Evolutionary conservation across 35 echinoderm and acorn worm species (phyloP), one percentile per base, ranked within the genome.

Genomic region (Ptychodera flava): DNA sequence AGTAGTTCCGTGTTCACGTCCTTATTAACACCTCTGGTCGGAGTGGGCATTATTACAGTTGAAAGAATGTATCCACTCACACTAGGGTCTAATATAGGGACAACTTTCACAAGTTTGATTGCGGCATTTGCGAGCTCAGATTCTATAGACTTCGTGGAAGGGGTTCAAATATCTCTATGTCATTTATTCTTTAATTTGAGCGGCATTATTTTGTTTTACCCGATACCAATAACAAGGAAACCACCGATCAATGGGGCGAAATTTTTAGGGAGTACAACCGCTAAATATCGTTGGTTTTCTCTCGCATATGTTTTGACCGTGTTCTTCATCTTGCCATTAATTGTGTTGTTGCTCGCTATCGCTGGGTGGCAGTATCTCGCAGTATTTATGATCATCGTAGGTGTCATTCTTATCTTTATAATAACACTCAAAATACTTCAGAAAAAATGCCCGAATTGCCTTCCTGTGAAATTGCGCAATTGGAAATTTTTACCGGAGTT

Each of bases 21-120:
- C n/a, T n/a, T n/a, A n/a, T n/a, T n/a, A n/a, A n/a, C n/a, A n/a
- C n/a, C n/a, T n/a, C n/a, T n/a, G n/a, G n/a, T n/a, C n/a, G n/a
- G n/a, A n/a, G 78, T 97, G 77, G 95, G 95, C 28, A 87, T 97
- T 15, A 94, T 97, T 16, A 94, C 95, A 28, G 45, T 91, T 29
- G 84, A 97, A 30, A 86, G 95, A 35, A 97, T 97, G 92, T 97
- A 94, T 82, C 95, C 95, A 27, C 85, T 97, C 30, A 97, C 95
- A 16, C 78, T 97, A 34, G 95, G 95, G 0, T 87, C 95, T 0
- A 97, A 97, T 79, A 94, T 97, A 77, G 95, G 95, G 28, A 97
- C 95, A 33, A 97, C 95, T 30, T 92, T 89, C 14, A 97, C 95
- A 22, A 90, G 95, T 85, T 82, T 97, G 37, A 78, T 97, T 10